Evolutionary conservation across 2,797 vertebrate genomes (phyloP).

Genomic region (Chelmon rostratus): DNA sequence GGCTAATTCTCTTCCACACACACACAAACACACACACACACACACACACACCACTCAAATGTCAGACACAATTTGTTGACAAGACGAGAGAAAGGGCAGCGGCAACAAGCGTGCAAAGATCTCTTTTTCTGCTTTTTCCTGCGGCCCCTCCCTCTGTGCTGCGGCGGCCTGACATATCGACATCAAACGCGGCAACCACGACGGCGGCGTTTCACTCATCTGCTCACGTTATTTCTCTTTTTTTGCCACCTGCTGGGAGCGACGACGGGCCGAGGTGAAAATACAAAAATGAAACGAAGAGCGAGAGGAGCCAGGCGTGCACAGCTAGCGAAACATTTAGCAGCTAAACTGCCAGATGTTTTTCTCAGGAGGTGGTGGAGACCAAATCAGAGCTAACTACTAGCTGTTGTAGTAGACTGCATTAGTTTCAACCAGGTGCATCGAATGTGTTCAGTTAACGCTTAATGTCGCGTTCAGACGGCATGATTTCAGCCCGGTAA

Average conservation of each 20-base stretch:
- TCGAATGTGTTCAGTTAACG: too few species aligned
- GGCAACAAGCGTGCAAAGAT: conserved; percentile 62
- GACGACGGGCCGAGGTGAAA: neutral
- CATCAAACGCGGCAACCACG: conserved; percentile 48
- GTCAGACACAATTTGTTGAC: conserved; percentile 78
- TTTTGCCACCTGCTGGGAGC: neutral
- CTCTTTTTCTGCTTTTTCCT: conserved; percentile 23
- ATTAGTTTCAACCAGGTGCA: too few species aligned
- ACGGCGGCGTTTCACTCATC: conserved; percentile 22
- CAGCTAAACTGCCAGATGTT: too few species aligned
- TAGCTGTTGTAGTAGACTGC: too few species aligned
- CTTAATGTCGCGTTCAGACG: too few species aligned
- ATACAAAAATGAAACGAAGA: too few species aligned
- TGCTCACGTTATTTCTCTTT: conserved; percentile 9
- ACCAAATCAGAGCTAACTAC: too few species aligned
- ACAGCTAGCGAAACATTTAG: too few species aligned
- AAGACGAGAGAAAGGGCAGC: conserved; percentile 79
- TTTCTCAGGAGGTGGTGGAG: too few species aligned
- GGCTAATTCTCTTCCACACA: conserved; percentile 49
- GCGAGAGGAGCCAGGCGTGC: neutral
- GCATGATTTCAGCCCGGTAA: too few species aligned
- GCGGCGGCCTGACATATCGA: conserved; percentile 52
- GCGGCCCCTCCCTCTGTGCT: conserved; percentile 19
- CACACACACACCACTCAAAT: conserved; percentile 65
- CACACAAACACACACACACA: conserved; percentile 38